phyloP scores from a whole-genome alignment of 2,888 invertebrate genomes.

The Drosophila formosana region DNA sequence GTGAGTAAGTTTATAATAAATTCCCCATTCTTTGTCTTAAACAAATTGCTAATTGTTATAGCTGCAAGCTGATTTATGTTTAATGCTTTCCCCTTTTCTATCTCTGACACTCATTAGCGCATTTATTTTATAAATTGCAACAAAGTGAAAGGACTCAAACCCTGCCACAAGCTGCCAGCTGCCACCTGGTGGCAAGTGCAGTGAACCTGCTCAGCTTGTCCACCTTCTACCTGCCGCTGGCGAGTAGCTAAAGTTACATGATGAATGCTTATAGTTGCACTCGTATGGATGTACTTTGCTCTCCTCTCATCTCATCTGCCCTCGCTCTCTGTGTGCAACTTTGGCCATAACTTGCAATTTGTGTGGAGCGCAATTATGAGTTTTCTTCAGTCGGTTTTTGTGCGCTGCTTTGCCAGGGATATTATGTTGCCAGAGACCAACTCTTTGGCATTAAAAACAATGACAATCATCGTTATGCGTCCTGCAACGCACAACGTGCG shows the following conservation, averaged over 20 bases:
- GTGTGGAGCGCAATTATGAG: slow-evolving; percentile 75
- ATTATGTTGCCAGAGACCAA: slow-evolving; percentile 60
- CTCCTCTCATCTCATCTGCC: not conserved
- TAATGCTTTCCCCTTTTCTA: not conserved
- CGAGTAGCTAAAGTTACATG: slow-evolving; percentile 46
- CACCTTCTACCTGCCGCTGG: slow-evolving; percentile 10
- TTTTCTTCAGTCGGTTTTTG: slow-evolving; percentile 68
- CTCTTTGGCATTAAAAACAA: slow-evolving; percentile 66
- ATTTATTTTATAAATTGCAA: slow-evolving; percentile 47
- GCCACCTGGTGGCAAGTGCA: slow-evolving; percentile 43
- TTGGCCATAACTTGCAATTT: slow-evolving; percentile 77
- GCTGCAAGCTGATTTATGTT: slow-evolving; percentile 2
- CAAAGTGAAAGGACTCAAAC: slow-evolving; percentile 32
- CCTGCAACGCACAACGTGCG: slow-evolving; percentile 29
- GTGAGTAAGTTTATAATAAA: too few species aligned
- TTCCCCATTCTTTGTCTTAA: not conserved
- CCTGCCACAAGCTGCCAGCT: slow-evolving; percentile 7
- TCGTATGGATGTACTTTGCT: slow-evolving; percentile 36
- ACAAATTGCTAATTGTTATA: not conserved
- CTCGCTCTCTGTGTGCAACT: slow-evolving; percentile 44
- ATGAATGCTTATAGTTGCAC: slow-evolving; percentile 54
- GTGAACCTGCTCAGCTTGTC: slow-evolving; percentile 38
- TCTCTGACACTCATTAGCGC: slow-evolving; percentile 31
- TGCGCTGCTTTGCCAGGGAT: slow-evolving; percentile 30
- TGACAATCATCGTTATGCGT: slow-evolving; percentile 56